Conservation (phyloP, 2,888 invertebrate genomes). For the Actias luna region DNA sequence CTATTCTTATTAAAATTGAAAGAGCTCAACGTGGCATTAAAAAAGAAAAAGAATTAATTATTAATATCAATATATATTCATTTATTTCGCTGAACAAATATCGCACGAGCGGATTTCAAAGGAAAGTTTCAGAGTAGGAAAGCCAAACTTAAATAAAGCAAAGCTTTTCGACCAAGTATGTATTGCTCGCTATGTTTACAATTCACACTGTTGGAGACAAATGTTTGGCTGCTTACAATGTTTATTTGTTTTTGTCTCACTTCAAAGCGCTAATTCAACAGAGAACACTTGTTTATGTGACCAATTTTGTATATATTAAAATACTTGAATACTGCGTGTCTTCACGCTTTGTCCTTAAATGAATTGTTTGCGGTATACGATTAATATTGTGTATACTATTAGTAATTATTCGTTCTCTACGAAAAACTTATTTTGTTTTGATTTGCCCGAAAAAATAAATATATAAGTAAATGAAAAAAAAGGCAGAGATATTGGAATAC, state of each 20-base stretch:
- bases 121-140: conserved; percentile 22
- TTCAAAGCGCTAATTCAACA: conserved; percentile 12
- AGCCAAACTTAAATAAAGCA: conserved; percentile 29
- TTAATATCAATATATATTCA: no score
- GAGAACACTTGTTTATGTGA: not conserved
- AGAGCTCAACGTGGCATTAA: no score
- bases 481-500: no score
- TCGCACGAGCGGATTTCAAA: conserved; percentile 17
- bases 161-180: conserved; percentile 24
- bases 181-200: conserved; percentile 26
- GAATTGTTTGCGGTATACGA: not conserved
- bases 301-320: not conserved
- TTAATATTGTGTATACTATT: no score
- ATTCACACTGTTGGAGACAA: conserved; percentile 22
- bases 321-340: not conserved
- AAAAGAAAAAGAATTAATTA: no score
- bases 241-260: conserved; percentile 21
- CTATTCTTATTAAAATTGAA: no score
- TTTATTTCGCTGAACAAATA: not conserved
- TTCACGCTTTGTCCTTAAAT: not conserved
- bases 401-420: no score
- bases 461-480: no score
- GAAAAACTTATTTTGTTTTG: no score
- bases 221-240: conserved; percentile 21
- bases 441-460: no score